These are phyloP conservation scores for Lophochroa leadbeateri DNA, from an alignment of 2,113 vertebrate genomes.

Conservation along the genomic window DNA sequence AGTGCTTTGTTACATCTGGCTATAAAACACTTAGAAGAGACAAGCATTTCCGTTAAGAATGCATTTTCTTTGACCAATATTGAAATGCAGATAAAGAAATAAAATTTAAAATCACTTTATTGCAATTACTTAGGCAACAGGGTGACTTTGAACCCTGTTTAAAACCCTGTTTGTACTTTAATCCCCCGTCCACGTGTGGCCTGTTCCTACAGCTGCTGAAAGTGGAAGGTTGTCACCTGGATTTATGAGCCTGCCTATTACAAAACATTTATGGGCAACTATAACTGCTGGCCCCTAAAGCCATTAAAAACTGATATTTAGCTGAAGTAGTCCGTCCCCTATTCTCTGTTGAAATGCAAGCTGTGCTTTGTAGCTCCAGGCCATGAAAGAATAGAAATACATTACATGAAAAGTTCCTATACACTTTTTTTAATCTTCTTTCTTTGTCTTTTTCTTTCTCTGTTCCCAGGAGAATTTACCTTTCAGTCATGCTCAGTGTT, in stretches of 20 bases:
- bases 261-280: slow-evolving; percentile 22
- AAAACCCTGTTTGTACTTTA: not conserved
- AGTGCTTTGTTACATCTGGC: not conserved
- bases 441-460: not conserved
- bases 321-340: not conserved
- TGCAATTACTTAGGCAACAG: not conserved
- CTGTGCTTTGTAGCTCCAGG: slow-evolving; percentile 45
- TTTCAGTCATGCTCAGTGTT: slow-evolving; percentile 43
- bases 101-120: not conserved
- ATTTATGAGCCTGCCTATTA: slow-evolving; percentile 48
- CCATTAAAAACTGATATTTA: slow-evolving; percentile 57
- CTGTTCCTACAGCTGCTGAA: not conserved
- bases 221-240: not conserved
- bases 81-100: not conserved
- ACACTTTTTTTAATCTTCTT: not conserved
- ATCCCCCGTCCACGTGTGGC: not conserved
- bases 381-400: slow-evolving; percentile 49
- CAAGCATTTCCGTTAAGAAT: not conserved
- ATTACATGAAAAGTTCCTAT: slow-evolving; percentile 45
- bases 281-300: slow-evolving; percentile 24
- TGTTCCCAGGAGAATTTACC: slow-evolving; percentile 42
- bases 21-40: not conserved
- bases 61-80: not conserved
- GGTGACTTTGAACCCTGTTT: not conserved
- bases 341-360: slow-evolving; percentile 29